Evolutionary conservation across 2,797 vertebrate species (phyloP), one percentile per base, ranked within the genome.

Genomic region (Sebastes diploproa): DNA sequence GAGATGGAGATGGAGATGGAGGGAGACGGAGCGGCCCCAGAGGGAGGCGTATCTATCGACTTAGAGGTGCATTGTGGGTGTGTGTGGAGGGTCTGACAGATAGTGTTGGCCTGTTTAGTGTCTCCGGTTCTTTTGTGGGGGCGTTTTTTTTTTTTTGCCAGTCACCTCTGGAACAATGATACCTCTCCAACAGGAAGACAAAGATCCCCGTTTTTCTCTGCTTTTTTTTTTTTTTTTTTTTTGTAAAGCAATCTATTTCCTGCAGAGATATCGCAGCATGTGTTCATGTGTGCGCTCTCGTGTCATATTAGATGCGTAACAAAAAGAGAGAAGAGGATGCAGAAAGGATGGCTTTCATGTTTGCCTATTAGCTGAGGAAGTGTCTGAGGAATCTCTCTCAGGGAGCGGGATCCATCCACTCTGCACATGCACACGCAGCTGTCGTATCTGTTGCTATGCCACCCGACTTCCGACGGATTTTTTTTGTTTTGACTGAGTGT

Each of bases 391-490:
- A 78, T 76, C 64, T 82, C 67, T 82, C 67, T 73, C 9, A 16
- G 65, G 74, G 68, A 85, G 80, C 77, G 25, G 64, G 56, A 85
- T 83, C 78, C 72, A 61, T 85, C 76, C 70, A 59, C 81, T 67
- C 58, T 42, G 62, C 71, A 54, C 29, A 61, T 50, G 46, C 68
- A 58, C 62, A 60, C 64, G 61, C 36, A 52, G 72, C 75, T 78
- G 78, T 79, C 72, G 46, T 71, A 77, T 83, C 86, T 87, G 88
- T 91, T 90, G 92, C 88, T 90, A 90, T 90, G 92, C 88, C 86
- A 86, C 88, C 83, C 52, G 74, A 85, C 80, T 70, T 78, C 65
- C 81, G 85, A 80, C 79, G 72, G 83, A 80, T 84, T 90, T 46
- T 46, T 46, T 86, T 85, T 90, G 77, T 86, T 90, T 87, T 80